These are phyloP conservation scores for Neosalanx taihuensis DNA, from an alignment of 2,797 vertebrate genomes.

Conservation along the genomic window DNA sequence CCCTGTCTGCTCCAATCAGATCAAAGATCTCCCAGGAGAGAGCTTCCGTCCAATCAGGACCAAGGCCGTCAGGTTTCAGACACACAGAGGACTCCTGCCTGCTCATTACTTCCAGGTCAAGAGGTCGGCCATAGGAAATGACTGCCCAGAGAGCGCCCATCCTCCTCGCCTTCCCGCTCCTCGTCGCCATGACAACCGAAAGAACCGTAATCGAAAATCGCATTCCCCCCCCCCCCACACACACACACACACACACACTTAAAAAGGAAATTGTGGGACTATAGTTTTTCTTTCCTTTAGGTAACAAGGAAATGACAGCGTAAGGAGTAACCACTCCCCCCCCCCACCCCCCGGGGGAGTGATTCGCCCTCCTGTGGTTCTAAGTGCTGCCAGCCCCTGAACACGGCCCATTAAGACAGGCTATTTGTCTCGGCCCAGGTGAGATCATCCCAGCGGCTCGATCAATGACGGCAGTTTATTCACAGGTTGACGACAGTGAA, in stretches of 20 bases:
- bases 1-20: not conserved
- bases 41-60: too few relatives aligned
- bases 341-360: constrained; percentile 22
- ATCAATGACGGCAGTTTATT: constrained; percentile 25
- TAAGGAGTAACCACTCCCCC: too few relatives aligned
- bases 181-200: not conserved
- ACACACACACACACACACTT: too few relatives aligned
- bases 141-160: constrained; percentile 4
- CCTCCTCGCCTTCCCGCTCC: not conserved
- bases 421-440: constrained; percentile 24
- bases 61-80: not conserved
- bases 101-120: constrained; percentile 19
- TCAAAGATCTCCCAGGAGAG: not conserved
- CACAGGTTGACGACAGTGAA: not conserved
- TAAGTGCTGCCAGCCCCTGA: constrained; percentile 20
- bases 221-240: too few relatives aligned
- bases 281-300: constrained; percentile 21
- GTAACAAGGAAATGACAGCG: constrained; percentile 8
- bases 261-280: constrained; percentile 1
- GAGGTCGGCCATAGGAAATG: constrained; percentile 6
- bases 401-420: constrained; percentile 22
- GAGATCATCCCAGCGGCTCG: constrained; percentile 19
- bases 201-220: constrained; percentile 1
- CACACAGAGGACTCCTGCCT: not conserved
- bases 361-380: constrained; percentile 9